These are phyloP conservation scores for Bos javanicus DNA, from an alignment of 2,113 vertebrate genomes.

Conservation along the genomic window DNA sequence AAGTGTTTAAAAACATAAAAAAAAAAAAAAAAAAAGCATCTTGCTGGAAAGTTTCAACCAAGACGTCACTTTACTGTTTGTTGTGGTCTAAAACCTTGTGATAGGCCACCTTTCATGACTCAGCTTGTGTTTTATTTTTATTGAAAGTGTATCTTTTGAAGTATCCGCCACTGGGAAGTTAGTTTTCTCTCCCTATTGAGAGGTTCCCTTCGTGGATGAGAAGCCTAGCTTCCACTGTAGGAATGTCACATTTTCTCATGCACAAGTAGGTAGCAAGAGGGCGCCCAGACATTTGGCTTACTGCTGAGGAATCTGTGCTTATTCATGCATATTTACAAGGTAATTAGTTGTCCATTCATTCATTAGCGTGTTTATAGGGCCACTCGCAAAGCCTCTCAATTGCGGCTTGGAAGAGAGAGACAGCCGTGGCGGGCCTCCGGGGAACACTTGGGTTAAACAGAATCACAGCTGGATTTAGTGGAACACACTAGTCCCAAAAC, in stretches of 20 bases:
- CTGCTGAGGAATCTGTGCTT: slow-evolving; percentile 50
- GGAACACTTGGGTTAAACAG: slow-evolving; percentile 58
- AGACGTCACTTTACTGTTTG: neutral
- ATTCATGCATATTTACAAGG: slow-evolving; percentile 77
- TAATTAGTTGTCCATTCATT: slow-evolving; percentile 77
- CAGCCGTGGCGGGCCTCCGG: neutral
- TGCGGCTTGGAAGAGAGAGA: slow-evolving; percentile 58
- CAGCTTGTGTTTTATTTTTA: neutral
- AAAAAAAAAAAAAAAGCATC: neutral
- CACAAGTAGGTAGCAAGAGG: slow-evolving; percentile 63
- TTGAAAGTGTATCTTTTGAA: neutral
- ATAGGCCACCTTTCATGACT: neutral
- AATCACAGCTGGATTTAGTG: slow-evolving; percentile 47
- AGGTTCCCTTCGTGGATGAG: neutral
- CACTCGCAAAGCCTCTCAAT: slow-evolving; percentile 61
- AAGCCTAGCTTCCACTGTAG: neutral
- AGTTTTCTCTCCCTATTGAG: neutral
- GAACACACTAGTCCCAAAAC: slow-evolving; percentile 23
- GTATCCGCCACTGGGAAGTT: neutral
- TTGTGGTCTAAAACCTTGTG: neutral
- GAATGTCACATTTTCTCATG: slow-evolving; percentile 9
- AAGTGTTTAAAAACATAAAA: neutral
- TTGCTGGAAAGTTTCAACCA: neutral
- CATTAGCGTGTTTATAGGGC: slow-evolving; percentile 73
- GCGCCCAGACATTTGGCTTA: slow-evolving; percentile 57